These are phyloP conservation scores for Rhodophaea formosa DNA, from an alignment of 2,888 invertebrate species.

Conservation along the genomic window DNA sequence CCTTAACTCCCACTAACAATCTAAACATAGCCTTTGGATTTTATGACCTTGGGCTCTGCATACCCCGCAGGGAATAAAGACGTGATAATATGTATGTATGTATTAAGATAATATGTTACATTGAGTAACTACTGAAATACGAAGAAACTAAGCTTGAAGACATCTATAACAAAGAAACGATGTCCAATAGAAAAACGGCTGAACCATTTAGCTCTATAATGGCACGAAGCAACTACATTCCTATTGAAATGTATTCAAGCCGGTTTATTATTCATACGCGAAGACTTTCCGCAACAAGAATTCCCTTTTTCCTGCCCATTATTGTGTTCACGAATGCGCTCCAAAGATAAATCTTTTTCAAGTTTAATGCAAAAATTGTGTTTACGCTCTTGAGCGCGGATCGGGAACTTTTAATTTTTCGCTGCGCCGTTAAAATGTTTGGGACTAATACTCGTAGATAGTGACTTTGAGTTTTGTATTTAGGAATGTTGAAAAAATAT, in stretches of 20 bases:
- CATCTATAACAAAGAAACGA: neutral
- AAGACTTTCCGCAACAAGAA: conserved; percentile 46
- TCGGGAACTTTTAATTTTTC: conserved; percentile 9
- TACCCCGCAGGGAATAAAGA: too few relatives aligned
- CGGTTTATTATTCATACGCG: conserved; percentile 42
- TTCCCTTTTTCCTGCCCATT: conserved; percentile 52
- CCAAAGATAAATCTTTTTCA: conserved; percentile 48
- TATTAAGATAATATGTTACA: too few relatives aligned
- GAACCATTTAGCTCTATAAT: conserved; percentile 30
- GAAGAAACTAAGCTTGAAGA: neutral
- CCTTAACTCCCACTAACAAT: too few relatives aligned
- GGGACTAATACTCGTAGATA: neutral
- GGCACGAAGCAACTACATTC: conserved; percentile 35
- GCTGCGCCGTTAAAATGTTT: conserved; percentile 5
- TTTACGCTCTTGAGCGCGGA: conserved; percentile 32
- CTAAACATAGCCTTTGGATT: too few relatives aligned
- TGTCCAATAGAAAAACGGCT: neutral
- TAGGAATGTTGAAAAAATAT: neutral
- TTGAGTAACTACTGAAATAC: too few relatives aligned
- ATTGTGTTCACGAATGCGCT: conserved; percentile 42
- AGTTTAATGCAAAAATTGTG: conserved; percentile 57
- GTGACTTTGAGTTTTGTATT: neutral
- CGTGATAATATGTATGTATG: too few relatives aligned
- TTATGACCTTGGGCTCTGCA: too few relatives aligned
- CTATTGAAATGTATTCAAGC: conserved; percentile 46